phyloP scores from a whole-genome alignment of 2,113 vertebrate species.

The Alouatta palliata region DNA sequence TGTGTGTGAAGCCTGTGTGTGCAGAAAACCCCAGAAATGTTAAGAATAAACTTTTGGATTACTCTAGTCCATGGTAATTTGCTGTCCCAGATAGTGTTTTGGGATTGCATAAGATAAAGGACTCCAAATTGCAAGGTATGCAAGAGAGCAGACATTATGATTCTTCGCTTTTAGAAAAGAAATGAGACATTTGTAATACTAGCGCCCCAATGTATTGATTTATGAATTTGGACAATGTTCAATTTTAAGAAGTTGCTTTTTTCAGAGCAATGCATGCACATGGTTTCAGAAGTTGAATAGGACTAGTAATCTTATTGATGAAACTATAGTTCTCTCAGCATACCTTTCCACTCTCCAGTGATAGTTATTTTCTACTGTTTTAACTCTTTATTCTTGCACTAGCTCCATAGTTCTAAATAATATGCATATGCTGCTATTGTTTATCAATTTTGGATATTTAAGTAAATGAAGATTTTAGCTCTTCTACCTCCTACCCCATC shows the following conservation, averaged over 20 bases:
- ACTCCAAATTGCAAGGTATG: neutral
- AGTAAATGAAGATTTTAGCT: neutral
- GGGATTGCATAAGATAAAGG: neutral
- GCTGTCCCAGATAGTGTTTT: constrained; percentile 21
- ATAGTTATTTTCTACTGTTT: neutral
- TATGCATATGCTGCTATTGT: neutral
- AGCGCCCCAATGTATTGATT: neutral
- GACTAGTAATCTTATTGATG: neutral
- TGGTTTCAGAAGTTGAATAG: neutral
- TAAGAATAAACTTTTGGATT: neutral
- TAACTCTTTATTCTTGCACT: neutral
- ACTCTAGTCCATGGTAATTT: neutral
- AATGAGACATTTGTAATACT: neutral
- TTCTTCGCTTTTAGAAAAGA: neutral
- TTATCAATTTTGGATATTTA: neutral
- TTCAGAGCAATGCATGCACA: neutral
- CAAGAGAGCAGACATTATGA: neutral
- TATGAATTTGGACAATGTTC: neutral
- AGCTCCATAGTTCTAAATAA: neutral
- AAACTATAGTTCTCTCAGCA: neutral
- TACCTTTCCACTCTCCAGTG: neutral
- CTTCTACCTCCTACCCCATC: neutral
- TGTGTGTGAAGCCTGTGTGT: neutral
- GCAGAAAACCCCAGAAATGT: constrained; percentile 23
- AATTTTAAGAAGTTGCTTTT: neutral